Evolutionary conservation across 2,888 invertebrate genomes (phyloP).

Genomic region (Netelia inedita): DNA sequence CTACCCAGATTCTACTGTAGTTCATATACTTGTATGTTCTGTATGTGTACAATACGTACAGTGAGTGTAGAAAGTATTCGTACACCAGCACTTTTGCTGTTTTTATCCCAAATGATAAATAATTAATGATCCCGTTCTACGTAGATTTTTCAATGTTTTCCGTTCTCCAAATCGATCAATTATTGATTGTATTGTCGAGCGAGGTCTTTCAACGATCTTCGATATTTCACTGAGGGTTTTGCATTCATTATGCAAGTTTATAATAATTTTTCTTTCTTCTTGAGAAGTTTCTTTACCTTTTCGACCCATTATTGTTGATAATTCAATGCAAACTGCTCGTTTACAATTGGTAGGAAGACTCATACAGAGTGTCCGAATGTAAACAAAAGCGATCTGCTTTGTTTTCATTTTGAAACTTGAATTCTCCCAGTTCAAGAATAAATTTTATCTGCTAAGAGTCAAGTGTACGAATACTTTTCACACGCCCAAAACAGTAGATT

Average conservation of each 20-base stretch:
- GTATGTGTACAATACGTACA: neutral
- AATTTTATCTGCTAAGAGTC: neutral
- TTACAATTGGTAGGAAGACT: neutral
- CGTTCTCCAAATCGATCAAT: slow-evolving; percentile 4
- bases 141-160: slow-evolving; percentile 3
- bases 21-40: no score
- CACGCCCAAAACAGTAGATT: neutral
- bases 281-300: slow-evolving; percentile 6
- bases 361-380: neutral
- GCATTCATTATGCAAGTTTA: slow-evolving; percentile 3
- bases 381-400: neutral
- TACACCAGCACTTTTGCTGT: no score
- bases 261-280: neutral
- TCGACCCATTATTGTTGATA: slow-evolving; percentile 11
- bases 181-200: slow-evolving; percentile 13
- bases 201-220: slow-evolving; percentile 10
- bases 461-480: neutral
- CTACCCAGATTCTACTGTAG: no score
- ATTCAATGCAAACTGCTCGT: slow-evolving; percentile 1
- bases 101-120: no score
- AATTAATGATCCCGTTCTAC: no score
- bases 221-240: slow-evolving; percentile 3
- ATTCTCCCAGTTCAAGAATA: neutral
- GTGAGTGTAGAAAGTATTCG: no score
- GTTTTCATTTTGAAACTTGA: slow-evolving; percentile 9